These are phyloP conservation scores for Neotoxoptera formosana DNA, from an alignment of 1,140 invertebrate species.

Conservation along the genomic window DNA sequence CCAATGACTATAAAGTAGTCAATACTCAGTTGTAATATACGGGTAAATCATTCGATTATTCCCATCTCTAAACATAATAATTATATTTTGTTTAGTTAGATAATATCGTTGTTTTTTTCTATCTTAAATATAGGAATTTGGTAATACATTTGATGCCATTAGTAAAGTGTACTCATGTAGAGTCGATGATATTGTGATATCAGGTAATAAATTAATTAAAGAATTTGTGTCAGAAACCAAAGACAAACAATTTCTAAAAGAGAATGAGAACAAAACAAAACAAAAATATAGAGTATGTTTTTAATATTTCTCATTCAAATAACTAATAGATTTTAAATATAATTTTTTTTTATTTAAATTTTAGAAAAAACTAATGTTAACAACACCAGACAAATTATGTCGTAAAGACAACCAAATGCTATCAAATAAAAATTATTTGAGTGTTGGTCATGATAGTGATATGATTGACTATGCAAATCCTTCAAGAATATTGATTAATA, in stretches of 20 bases:
- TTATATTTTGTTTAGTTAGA: background rate
- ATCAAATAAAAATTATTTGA: background rate
- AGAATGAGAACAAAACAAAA: background rate
- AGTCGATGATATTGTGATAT: background rate
- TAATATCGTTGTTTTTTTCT: background rate
- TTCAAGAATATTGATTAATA: slow-evolving; percentile 6
- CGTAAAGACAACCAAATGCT: background rate
- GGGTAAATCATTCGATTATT: too few relatives aligned
- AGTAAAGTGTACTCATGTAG: slow-evolving; percentile 13
- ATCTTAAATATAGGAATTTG: background rate
- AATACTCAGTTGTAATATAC: too few relatives aligned
- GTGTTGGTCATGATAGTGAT: background rate
- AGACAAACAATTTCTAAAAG: background rate
- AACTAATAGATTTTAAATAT: background rate
- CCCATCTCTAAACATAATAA: too few relatives aligned
- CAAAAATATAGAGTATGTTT: background rate
- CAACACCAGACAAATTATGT: background rate
- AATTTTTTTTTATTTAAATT: background rate
- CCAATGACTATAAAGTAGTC: too few relatives aligned
- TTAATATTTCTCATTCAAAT: background rate
- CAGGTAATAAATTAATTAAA: background rate
- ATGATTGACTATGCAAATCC: background rate
- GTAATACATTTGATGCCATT: background rate
- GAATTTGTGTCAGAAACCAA: background rate
- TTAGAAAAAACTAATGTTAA: slow-evolving; percentile 23